A percentile compares a stretch with the other conserved stretches of the same genome.
Evolutionary conservation across 2,113 vertebrate species (phyloP).

Genomic region (Artemisiospiza belli): DNA sequence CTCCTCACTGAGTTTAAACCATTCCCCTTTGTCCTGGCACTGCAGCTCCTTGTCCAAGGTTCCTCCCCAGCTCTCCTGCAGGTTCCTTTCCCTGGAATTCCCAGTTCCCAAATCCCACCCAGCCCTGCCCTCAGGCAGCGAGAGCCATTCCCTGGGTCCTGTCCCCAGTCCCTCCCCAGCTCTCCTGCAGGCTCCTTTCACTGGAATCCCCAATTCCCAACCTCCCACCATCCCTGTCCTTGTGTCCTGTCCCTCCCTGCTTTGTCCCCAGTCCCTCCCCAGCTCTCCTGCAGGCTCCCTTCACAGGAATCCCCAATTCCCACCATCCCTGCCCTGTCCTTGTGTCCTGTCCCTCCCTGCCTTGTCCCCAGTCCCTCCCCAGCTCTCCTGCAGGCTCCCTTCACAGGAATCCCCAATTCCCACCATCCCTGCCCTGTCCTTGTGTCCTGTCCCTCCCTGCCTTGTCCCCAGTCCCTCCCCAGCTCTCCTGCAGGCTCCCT

Average conservation of each 20-base stretch:
- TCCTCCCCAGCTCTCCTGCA: not conserved
- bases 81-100: not conserved
- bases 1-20: not conserved
- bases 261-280: not conserved
- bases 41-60: not conserved
- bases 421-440: too few species aligned
- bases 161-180: not conserved
- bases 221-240: not conserved
- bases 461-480: too few species aligned
- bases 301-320: not conserved
- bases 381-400: too few species aligned
- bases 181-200: too few species aligned
- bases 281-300: not conserved
- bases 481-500: too few species aligned
- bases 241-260: not conserved
- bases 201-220: not conserved
- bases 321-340: not conserved
- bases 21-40: not conserved
- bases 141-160: not conserved
- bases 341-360: too few species aligned
- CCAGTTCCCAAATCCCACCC: not conserved
- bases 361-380: too few species aligned
- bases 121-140: fast-evolving
- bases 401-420: too few species aligned
- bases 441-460: too few species aligned